Conservation (phyloP, 2,113 vertebrate species). For the Mesembrinibis cayennensis region DNA sequence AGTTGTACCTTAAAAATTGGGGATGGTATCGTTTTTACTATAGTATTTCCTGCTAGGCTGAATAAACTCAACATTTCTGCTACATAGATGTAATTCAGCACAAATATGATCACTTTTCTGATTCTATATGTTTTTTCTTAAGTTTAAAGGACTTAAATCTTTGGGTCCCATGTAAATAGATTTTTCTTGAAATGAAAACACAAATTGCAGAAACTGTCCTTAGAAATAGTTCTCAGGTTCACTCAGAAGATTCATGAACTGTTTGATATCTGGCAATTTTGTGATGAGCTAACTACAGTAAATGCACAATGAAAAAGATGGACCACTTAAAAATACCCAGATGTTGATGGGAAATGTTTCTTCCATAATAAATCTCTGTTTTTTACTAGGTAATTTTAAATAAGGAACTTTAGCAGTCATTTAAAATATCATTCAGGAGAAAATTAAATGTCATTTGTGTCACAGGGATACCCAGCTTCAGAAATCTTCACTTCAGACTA, state of each 20-base stretch:
- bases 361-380: conserved; percentile 19
- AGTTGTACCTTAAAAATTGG: not conserved
- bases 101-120: not conserved
- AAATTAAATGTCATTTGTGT: conserved; percentile 33
- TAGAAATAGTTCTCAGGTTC: not conserved
- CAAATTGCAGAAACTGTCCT: not conserved
- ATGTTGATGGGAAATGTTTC: not conserved
- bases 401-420: not conserved
- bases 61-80: not conserved
- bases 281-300: not conserved
- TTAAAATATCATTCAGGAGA: not conserved
- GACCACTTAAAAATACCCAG: conserved; percentile 62
- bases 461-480: conserved; percentile 17
- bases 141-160: not conserved
- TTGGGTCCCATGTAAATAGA: not conserved
- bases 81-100: not conserved
- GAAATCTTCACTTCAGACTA: not conserved
- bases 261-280: not conserved
- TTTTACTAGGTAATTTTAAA: conserved; percentile 56
- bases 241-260: not conserved
- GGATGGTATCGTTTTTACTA: not conserved
- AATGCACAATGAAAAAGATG: not conserved
- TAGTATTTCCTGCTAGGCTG: not conserved
- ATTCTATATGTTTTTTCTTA: not conserved
- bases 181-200: not conserved